Percentiles rank a stretch among this genome's conserved stretches.
Conservation (phyloP, 2,113 vertebrate genomes). For the Phaethornis superciliosus region DNA sequence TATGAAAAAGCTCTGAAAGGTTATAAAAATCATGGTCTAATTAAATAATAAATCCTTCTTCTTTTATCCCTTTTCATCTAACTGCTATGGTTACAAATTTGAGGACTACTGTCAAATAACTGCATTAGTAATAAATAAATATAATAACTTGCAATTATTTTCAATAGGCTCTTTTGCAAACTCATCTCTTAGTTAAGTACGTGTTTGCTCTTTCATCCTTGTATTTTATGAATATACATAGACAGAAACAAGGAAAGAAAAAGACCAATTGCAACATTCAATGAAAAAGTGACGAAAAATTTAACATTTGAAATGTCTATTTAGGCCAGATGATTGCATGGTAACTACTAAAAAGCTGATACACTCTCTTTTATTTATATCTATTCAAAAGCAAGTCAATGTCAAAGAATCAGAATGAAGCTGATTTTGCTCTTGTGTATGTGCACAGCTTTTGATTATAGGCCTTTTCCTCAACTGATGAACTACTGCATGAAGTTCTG, state of each 20-base stretch:
- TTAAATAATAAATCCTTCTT: neutral
- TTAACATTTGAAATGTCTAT: slow-evolving; percentile 55
- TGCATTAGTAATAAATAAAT: neutral
- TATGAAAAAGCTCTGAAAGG: neutral
- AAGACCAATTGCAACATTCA: neutral
- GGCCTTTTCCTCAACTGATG: slow-evolving; percentile 36
- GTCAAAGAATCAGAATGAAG: slow-evolving; percentile 56
- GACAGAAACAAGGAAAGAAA: neutral
- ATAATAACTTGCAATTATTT: neutral
- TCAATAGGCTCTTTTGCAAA: neutral
- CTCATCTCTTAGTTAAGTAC: neutral
- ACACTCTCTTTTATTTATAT: slow-evolving; percentile 56
- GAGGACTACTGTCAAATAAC: neutral
- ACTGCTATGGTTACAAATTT: neutral
- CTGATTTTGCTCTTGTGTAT: slow-evolving; percentile 56
- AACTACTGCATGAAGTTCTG: slow-evolving; percentile 25
- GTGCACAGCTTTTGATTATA: slow-evolving; percentile 65
- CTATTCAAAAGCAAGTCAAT: slow-evolving; percentile 51
- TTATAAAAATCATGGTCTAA: neutral
- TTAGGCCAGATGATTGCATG: slow-evolving; percentile 68
- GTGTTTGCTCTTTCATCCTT: neutral
- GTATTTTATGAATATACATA: neutral
- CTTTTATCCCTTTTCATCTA: neutral
- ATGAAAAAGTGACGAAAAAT: slow-evolving; percentile 15
- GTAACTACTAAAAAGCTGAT: slow-evolving; percentile 53